Conservation (phyloP, 1,140 invertebrate species). For the Lanistes nyassanus region DNA sequence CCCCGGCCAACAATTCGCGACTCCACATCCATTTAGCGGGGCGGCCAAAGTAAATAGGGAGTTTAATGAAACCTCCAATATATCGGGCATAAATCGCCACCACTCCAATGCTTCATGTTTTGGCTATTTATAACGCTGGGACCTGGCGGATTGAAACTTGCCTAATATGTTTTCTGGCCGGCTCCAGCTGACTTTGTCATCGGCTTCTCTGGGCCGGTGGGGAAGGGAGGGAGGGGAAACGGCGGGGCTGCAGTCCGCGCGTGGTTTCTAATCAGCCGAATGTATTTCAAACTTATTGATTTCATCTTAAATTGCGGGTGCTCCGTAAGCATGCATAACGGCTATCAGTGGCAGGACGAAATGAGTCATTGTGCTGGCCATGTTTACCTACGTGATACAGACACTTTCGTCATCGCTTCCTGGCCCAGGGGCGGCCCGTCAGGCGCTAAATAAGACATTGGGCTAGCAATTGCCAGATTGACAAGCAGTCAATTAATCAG, state of each 20-base stretch:
- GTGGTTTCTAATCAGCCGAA: constrained; percentile 26
- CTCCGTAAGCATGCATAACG: constrained; percentile 26
- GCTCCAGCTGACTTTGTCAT: not conserved
- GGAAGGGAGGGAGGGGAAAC: not conserved
- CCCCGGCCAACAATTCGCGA: constrained; percentile 3
- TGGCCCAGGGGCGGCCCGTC: not conserved
- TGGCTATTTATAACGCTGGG: constrained; percentile 8
- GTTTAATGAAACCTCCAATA: constrained; percentile 38
- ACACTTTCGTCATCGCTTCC: constrained; percentile 14
- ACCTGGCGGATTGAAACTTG: not conserved
- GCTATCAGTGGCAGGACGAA: constrained; percentile 1
- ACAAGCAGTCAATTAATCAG: constrained; percentile 14
- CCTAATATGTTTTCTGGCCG: constrained; percentile 14
- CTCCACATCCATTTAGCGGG: constrained; percentile 23
- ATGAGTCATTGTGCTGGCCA: constrained; percentile 23
- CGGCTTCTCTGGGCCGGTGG: not conserved
- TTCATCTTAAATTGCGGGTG: constrained; percentile 27
- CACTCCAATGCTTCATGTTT: not conserved
- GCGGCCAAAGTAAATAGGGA: constrained; percentile 27
- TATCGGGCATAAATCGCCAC: constrained; percentile 31
- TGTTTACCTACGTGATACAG: constrained; percentile 32
- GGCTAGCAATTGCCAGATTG: constrained; percentile 1
- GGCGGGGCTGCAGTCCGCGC: not conserved
- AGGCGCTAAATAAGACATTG: constrained; percentile 8
- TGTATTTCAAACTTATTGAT: constrained; percentile 36